Evolutionary conservation across 2,888 invertebrate species (phyloP).

Genomic region (Scaptomyza cyrtandrae): DNA sequence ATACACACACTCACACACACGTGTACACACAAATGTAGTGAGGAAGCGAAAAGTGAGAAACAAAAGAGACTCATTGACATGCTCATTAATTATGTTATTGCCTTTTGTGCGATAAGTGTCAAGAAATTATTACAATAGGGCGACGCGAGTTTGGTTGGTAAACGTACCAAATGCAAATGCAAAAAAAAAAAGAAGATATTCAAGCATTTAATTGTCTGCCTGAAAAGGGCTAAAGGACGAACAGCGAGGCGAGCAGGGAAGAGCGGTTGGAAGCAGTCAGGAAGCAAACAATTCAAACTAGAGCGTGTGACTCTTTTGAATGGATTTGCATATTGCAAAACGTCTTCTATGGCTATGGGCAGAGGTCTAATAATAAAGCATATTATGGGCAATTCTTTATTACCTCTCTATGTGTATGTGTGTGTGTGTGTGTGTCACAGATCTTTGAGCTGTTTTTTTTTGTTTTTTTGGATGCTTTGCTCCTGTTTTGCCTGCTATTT

Average conservation of each 20-base stretch:
- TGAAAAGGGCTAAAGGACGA: constrained; percentile 61
- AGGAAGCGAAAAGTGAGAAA: constrained; percentile 46
- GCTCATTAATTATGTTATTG: constrained; percentile 80
- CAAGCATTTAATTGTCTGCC: constrained; percentile 77
- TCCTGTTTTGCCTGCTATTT: constrained; percentile 40
- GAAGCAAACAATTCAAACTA: constrained; percentile 77
- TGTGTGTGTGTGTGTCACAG: constrained; percentile 38
- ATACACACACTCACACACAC: not conserved
- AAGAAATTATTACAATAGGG: constrained; percentile 79
- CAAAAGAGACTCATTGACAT: constrained; percentile 77
- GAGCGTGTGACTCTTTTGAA: constrained; percentile 78
- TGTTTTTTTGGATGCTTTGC: constrained; percentile 23
- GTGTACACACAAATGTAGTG: not conserved
- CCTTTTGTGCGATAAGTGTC: constrained; percentile 80
- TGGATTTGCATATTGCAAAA: constrained; percentile 71
- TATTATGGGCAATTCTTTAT: constrained; percentile 78
- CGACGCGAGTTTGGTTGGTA: constrained; percentile 19
- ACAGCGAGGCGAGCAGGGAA: not conserved
- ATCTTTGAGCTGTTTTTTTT: constrained; percentile 20
- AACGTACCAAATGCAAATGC: constrained; percentile 13
- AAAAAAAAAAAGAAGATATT: constrained; percentile 54
- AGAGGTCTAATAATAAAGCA: constrained; percentile 78
- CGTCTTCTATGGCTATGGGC: constrained; percentile 31
- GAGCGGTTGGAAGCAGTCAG: constrained; percentile 38
- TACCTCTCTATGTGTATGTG: constrained; percentile 31